These are phyloP conservation scores for Psix sp. DNA, from an alignment of 1,140 invertebrate species.

Conservation along the genomic window DNA sequence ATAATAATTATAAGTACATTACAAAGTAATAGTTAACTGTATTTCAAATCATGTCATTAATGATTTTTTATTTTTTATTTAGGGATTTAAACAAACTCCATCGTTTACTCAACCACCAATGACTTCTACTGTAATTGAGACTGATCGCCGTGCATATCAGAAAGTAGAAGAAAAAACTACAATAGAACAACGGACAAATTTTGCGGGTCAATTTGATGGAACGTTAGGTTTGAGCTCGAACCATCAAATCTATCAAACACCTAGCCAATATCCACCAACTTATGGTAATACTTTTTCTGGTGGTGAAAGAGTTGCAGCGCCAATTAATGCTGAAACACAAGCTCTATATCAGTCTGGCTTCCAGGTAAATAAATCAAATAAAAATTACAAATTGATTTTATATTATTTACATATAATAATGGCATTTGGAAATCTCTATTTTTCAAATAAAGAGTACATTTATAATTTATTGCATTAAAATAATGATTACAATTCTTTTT, in stretches of 20 bases:
- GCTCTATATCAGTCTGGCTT: slow-evolving; percentile 70
- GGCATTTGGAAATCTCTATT: too few relatives aligned
- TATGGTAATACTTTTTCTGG: slow-evolving; percentile 65
- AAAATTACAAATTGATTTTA: too few relatives aligned
- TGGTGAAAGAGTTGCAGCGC: slow-evolving; percentile 54
- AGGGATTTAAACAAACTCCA: slow-evolving; percentile 69
- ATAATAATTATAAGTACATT: too few relatives aligned
- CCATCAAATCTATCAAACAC: slow-evolving; percentile 68
- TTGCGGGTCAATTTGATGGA: slow-evolving; percentile 62
- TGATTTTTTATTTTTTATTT: slow-evolving; percentile 8
- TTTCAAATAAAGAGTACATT: too few relatives aligned
- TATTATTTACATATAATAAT: too few relatives aligned
- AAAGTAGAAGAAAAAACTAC: slow-evolving; percentile 68
- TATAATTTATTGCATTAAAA: too few relatives aligned
- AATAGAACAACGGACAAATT: slow-evolving; percentile 66
- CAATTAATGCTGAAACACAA: slow-evolving; percentile 56
- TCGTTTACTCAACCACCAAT: slow-evolving; percentile 61
- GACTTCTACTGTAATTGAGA: slow-evolving; percentile 50
- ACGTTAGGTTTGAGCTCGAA: slow-evolving; percentile 62
- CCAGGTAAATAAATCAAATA: slow-evolving; percentile 46
- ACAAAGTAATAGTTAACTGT: neutral
- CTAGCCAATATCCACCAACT: slow-evolving; percentile 64
- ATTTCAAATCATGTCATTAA: slow-evolving; percentile 2
- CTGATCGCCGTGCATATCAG: slow-evolving; percentile 64
- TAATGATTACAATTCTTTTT: too few relatives aligned